Percentiles rank a stretch among this genome's conserved stretches.
phyloP scores from a whole-genome alignment of 2,888 invertebrate species.

The Tiphia femorata region DNA sequence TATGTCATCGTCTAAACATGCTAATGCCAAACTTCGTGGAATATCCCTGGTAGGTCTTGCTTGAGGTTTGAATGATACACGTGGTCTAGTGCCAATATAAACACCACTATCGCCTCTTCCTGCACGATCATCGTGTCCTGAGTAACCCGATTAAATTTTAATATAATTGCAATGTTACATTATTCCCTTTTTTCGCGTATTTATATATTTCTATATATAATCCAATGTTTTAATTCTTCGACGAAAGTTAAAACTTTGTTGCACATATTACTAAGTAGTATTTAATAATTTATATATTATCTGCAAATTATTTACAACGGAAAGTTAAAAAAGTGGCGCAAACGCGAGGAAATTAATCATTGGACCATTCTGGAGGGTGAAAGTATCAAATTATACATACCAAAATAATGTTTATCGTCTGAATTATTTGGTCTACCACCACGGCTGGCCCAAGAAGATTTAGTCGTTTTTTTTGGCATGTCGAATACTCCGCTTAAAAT shows the following conservation, averaged over 20 bases:
- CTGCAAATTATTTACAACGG: background rate
- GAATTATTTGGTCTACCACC: constrained; percentile 25
- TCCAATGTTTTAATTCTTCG: background rate
- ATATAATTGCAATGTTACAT: background rate
- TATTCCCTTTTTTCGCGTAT: background rate
- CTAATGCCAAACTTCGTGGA: constrained; percentile 26
- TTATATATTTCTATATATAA: background rate
- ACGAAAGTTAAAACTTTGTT: background rate
- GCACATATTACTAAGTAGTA: background rate
- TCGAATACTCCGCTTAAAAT: constrained; percentile 10
- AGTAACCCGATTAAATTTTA: too few relatives aligned
- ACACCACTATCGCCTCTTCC: constrained; percentile 26
- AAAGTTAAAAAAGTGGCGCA: background rate
- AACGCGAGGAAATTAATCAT: background rate
- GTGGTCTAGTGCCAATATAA: constrained; percentile 38
- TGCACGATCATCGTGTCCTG: constrained; percentile 57
- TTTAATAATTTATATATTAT: background rate
- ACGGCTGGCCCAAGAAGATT: constrained; percentile 39
- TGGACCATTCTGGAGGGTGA: too few relatives aligned
- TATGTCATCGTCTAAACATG: constrained; percentile 56
- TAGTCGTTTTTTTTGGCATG: constrained; percentile 57
- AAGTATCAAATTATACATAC: constrained; percentile 34
- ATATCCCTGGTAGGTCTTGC: constrained; percentile 30
- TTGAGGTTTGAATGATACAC: constrained; percentile 59
- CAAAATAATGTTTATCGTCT: constrained; percentile 51